Percentiles rank a stretch among this genome's conserved stretches.
These are phyloP conservation scores for Apis mellifera DNA, from an alignment of 1,140 invertebrate species.

Conservation along the genomic window Amel_HAv3.1 CM009944.2:8312501-8313000, in stretches of 20 bases:
- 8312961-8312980: neutral
- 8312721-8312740: neutral
- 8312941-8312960: neutral
- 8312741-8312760: neutral
- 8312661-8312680: neutral
- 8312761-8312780: neutral
- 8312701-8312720: neutral
- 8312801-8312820: neutral
- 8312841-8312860: conserved; percentile 12
- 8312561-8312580: neutral
- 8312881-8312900: neutral
- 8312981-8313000: neutral
- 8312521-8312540: neutral
- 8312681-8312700: neutral
- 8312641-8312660: neutral
- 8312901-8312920: neutral
- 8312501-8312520: neutral
- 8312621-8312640: too few species aligned
- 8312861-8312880: neutral
- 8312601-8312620: too few species aligned
- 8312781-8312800: neutral
- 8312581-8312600: neutral
- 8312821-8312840: neutral
- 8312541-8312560: neutral
- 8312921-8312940: neutral